phyloP scores from a whole-genome alignment of 2,797 vertebrate species.

The Tokudaia muenninki region DNA sequence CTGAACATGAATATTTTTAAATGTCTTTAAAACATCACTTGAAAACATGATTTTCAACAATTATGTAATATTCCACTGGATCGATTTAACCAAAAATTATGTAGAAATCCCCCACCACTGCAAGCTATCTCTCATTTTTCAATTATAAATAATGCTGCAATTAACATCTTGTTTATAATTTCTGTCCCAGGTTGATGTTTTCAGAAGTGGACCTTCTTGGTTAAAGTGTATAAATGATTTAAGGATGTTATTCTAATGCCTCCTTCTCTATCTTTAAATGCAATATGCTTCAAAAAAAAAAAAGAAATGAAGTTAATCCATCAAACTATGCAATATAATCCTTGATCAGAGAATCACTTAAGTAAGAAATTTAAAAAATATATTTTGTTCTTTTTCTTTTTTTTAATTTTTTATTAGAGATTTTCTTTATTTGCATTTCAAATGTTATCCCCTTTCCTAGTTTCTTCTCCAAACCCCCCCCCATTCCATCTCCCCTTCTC shows the following conservation, averaged over 20 bases:
- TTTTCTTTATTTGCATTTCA: too few species aligned
- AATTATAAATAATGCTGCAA: background rate
- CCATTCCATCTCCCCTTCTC: too few species aligned
- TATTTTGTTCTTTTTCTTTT: too few species aligned
- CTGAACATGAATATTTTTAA: background rate
- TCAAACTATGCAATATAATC: too few species aligned
- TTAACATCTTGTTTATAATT: background rate
- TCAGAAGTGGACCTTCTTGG: background rate
- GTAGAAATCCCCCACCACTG: background rate
- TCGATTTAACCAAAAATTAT: background rate
- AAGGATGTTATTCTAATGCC: background rate
- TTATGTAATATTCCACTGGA: background rate
- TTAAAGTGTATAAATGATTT: background rate
- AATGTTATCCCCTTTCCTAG: too few species aligned
- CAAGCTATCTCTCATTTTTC: conserved; percentile 20
- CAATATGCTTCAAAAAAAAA: background rate
- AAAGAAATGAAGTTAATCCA: too few species aligned
- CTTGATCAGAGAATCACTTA: too few species aligned
- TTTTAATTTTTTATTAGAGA: too few species aligned
- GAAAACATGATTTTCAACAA: background rate
- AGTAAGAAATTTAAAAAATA: too few species aligned
- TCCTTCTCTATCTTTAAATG: background rate
- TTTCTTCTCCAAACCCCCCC: too few species aligned
- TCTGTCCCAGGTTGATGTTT: conserved; percentile 16
- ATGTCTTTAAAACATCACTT: conserved; percentile 13